Conservation (phyloP, 2,888 invertebrate genomes). For the Azorinus chamasolen region DNA sequence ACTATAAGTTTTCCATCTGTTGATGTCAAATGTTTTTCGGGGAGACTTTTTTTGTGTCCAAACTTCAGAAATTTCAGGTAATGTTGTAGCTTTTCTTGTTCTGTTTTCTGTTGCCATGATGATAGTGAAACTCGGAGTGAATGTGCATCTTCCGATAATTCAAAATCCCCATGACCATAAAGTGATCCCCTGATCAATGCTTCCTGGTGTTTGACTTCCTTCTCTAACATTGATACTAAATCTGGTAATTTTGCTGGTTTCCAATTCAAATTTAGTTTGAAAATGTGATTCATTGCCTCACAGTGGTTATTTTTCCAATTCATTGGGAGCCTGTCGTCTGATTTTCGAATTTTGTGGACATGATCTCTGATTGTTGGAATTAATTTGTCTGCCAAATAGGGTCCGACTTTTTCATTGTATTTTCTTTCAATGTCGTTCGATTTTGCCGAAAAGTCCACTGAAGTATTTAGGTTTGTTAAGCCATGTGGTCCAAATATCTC, state of each 20-base stretch:
- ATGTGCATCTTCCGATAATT: too few species aligned
- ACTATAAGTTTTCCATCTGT: too few species aligned
- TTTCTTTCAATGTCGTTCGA: constrained; percentile 16
- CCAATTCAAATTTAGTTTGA: constrained; percentile 37
- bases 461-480: constrained; percentile 1
- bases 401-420: constrained; percentile 3
- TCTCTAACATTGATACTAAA: constrained; percentile 15
- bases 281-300: constrained; percentile 39
- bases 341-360: constrained; percentile 4
- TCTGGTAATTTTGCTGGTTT: constrained; percentile 38
- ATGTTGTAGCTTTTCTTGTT: too few species aligned
- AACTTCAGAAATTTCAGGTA: too few species aligned
- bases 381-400: constrained; percentile 25
- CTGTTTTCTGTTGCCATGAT: too few species aligned
- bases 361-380: constrained; percentile 25
- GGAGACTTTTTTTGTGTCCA: too few species aligned
- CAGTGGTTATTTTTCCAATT: constrained; percentile 43
- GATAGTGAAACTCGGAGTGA: too few species aligned
- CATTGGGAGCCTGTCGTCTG: constrained; percentile 1
- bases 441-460: constrained; percentile 20
- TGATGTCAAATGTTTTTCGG: too few species aligned
- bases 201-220: constrained; percentile 36
- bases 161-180: constrained; percentile 34
- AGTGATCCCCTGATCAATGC: constrained; percentile 22
- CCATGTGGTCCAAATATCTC: constrained; percentile 12